A percentile compares a stretch with the other conserved stretches of the same genome.
Conservation (phyloP, 2,888 invertebrate genomes). For the Lathronympha strigana region DNA sequence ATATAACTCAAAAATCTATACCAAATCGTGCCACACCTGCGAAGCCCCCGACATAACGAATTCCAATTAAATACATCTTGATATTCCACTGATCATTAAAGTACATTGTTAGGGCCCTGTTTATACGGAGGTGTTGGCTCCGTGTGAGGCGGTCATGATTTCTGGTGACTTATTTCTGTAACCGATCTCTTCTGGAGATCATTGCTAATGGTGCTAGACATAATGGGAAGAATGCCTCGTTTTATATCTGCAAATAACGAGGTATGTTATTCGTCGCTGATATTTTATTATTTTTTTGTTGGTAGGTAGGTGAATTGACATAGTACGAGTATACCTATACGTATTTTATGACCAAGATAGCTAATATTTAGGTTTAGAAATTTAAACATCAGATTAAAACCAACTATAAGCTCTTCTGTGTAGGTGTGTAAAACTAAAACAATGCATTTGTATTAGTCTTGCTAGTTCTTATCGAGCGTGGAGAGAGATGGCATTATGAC, state of each 20-base stretch:
- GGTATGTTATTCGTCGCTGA: neutral
- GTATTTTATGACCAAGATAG: neutral
- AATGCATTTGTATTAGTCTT: no score
- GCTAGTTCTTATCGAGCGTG: no score
- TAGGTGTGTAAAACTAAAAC: no score
- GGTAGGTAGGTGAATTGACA: neutral
- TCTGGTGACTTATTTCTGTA: constrained; percentile 54
- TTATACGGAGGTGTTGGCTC: constrained; percentile 60
- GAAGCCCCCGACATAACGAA: constrained; percentile 66
- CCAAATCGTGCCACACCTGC: constrained; percentile 74
- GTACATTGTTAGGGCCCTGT: constrained; percentile 66
- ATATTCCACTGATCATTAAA: constrained; percentile 75
- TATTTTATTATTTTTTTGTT: neutral
- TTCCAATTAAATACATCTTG: constrained; percentile 82
- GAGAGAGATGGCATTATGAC: no score
- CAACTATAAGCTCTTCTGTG: no score
- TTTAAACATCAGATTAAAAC: neutral
- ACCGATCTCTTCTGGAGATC: constrained; percentile 42
- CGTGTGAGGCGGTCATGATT: constrained; percentile 54
- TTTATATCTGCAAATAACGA: constrained; percentile 4
- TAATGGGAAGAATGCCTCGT: neutral
- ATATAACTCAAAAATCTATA: constrained; percentile 73
- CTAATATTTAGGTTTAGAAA: neutral
- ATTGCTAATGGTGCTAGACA: constrained; percentile 44
- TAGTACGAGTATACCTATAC: no score